Evolutionary conservation across 2,797 vertebrate species (phyloP).

Genomic region (Dicrostonyx torquatus): DNA sequence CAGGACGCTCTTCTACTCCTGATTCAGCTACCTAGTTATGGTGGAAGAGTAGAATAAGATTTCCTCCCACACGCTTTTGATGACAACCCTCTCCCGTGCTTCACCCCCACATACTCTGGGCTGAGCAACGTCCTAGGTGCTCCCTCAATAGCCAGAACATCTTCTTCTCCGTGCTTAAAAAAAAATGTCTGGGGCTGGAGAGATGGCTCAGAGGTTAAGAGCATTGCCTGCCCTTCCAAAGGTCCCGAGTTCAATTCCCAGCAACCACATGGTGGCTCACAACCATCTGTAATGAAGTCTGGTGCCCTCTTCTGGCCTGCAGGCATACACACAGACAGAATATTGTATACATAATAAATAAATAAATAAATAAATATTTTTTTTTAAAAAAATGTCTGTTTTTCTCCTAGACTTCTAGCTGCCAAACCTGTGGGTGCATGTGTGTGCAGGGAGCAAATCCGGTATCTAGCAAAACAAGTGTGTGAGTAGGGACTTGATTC

Average conservation of each 20-base stretch:
- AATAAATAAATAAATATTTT: too few species aligned
- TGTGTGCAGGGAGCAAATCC: neutral
- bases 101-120: neutral
- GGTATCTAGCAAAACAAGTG: neutral
- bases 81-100: neutral
- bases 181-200: too few species aligned
- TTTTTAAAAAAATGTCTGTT: neutral
- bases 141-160: neutral
- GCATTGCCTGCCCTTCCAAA: too few species aligned
- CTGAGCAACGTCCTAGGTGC: neutral
- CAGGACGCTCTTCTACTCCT: neutral
- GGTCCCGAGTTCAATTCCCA: too few species aligned
- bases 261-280: too few species aligned
- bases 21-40: constrained; percentile 24
- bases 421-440: neutral
- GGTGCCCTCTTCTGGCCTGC: too few species aligned
- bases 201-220: too few species aligned
- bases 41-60: constrained; percentile 30
- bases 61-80: constrained; percentile 45
- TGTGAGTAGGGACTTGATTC: neutral
- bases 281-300: too few species aligned
- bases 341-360: too few species aligned
- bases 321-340: too few species aligned
- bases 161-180: neutral
- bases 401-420: neutral